Evolutionary conservation across 2,797 vertebrate species (phyloP).

Genomic region (Rhincodon typus): DNA sequence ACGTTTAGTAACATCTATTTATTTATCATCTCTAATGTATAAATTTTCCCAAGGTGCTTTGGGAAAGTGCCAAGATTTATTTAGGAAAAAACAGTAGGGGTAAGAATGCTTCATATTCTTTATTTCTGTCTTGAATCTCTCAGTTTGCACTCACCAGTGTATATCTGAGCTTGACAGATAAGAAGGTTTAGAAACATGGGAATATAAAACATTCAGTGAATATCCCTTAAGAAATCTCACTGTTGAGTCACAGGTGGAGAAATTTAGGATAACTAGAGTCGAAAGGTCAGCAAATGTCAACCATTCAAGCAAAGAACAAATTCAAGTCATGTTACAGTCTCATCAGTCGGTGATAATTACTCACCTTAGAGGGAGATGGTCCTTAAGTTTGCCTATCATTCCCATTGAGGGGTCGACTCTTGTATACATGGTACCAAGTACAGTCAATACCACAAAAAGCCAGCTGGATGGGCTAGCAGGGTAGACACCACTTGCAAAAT

Average conservation of each 20-base stretch:
- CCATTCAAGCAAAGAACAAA: background rate
- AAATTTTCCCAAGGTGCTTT: background rate
- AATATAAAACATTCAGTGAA: background rate
- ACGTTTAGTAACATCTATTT: background rate
- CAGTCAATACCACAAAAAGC: conserved; percentile 82
- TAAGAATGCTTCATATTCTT: background rate
- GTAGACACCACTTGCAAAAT: conserved; percentile 72
- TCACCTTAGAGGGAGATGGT: conserved; percentile 79
- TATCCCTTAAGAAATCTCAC: background rate
- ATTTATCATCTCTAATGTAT: background rate
- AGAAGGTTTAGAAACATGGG: background rate
- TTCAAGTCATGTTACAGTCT: background rate
- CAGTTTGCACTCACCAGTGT: background rate
- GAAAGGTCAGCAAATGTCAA: background rate
- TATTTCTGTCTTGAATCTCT: background rate
- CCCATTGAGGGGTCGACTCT: conserved; percentile 87
- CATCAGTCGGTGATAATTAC: conserved; percentile 6
- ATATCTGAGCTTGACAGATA: background rate
- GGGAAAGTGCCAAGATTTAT: background rate
- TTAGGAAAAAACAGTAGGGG: background rate
- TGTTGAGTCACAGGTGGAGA: background rate
- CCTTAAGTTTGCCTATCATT: conserved; percentile 84
- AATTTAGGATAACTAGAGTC: background rate
- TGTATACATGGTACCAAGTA: conserved; percentile 79
- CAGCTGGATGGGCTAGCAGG: conserved; percentile 83